Evolutionary conservation across 2,797 vertebrate species (phyloP), one percentile per base, ranked within the genome.

Genomic region (Etheostoma perlongum): DNA sequence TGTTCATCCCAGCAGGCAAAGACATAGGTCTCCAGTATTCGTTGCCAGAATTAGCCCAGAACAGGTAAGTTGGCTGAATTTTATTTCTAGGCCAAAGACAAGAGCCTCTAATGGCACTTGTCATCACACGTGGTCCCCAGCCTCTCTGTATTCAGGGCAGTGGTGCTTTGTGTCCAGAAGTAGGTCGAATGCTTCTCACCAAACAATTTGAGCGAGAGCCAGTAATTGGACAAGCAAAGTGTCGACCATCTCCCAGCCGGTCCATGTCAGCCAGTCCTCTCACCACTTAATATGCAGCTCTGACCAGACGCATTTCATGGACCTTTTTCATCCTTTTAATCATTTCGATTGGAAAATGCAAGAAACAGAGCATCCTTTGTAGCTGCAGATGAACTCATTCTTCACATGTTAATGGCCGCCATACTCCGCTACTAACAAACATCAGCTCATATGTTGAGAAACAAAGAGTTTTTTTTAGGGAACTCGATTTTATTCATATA

Each of bases 161-260:
- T 85, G 77, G 86, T 83, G 92, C 92, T 93, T 93, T 94, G 93
- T 93, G 86, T 90, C 89, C 90, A 94, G 92, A 95, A 95, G 92
- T 95, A 95, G 95, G 95, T 93, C 94, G 93, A 93, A 94, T 94
- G 93, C 92, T 93, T 95, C 93, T 95, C 92, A 95, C 91, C 94
- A 92, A 94, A 92, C 94, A 94, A 93, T 90, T 88, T 94, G 94
- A 93, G 85, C 86, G 27, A 80, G 90, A 83, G 92, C 92, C 93
- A 92, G 89, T 94, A 95, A 94, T 94, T 94, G 94, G 93, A 93
- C 91, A 89, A 93, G 88, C 88, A 90, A 92, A 89, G 90, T 87
- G 88, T 89, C 83, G 85, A 84, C 85, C 88, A 90, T 88, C 84
- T 91, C 89, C 91, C 88, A 74, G 87, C 87, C 60, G 87, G 70